Evolutionary conservation across 2,113 vertebrate genomes (phyloP).

Genomic region (cat (Felis catus)): DNA sequence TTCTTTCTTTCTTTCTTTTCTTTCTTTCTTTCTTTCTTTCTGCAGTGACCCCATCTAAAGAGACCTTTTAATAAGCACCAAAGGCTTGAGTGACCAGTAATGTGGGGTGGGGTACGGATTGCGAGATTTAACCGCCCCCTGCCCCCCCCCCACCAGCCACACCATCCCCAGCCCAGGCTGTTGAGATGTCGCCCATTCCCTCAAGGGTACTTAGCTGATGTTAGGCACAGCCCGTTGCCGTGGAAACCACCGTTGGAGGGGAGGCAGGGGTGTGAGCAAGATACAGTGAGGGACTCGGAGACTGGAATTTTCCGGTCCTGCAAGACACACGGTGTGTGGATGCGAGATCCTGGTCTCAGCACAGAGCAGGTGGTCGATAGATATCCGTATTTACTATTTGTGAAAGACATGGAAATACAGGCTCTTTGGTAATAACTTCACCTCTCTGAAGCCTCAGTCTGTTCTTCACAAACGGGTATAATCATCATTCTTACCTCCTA

Average conservation of each 20-base stretch:
- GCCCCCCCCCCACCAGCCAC: accelerated
- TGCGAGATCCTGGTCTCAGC: background rate
- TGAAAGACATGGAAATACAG: background rate
- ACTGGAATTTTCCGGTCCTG: background rate
- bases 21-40: background rate
- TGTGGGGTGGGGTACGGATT: accelerated
- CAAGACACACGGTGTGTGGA: background rate
- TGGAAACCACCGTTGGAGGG: background rate
- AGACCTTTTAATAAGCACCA: background rate
- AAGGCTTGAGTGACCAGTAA: background rate
- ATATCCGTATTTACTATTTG: background rate
- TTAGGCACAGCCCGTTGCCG: background rate
- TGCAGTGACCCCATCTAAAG: background rate
- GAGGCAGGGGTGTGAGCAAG: background rate
- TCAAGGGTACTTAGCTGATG: background rate
- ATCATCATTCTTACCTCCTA: background rate
- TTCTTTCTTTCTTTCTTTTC: background rate
- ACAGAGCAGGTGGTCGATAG: background rate
- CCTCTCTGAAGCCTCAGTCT: background rate
- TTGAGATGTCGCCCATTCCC: background rate
- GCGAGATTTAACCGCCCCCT: background rate
- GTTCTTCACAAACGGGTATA: no score
- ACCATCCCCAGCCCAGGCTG: background rate
- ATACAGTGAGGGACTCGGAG: background rate
- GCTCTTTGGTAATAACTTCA: background rate